Conservation (phyloP, 2,888 invertebrate species). For the Aquatica leii region DNA sequence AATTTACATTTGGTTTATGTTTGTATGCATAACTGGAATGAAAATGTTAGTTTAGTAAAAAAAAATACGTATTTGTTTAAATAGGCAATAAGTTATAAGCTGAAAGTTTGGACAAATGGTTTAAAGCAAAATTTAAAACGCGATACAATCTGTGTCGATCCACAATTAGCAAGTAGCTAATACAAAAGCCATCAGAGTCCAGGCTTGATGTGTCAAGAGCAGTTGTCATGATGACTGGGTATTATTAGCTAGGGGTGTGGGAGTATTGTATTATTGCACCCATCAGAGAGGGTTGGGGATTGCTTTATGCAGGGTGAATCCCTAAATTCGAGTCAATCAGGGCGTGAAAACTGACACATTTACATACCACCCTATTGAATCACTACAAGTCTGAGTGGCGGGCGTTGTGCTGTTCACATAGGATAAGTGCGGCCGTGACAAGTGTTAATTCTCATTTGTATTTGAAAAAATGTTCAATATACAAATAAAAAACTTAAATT, state of each 20-base stretch:
- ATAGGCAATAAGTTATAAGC: not conserved
- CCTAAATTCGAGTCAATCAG: slow-evolving; percentile 56
- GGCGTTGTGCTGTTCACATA: slow-evolving; percentile 40
- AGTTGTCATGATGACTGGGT: slow-evolving; percentile 50
- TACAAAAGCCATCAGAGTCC: slow-evolving; percentile 51
- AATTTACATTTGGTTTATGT: no score
- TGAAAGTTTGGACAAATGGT: not conserved
- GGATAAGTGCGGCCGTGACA: slow-evolving; percentile 36
- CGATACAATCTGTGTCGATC: slow-evolving; percentile 39
- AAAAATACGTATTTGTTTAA: no score
- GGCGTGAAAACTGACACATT: slow-evolving; percentile 62
- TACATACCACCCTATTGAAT: slow-evolving; percentile 59
- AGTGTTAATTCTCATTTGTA: slow-evolving; percentile 42
- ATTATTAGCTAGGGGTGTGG: slow-evolving; percentile 50
- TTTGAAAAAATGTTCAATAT: slow-evolving; percentile 23
- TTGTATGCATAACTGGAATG: no score
- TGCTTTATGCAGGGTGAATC: slow-evolving; percentile 37
- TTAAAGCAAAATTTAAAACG: slow-evolving; percentile 21
- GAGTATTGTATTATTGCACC: slow-evolving; percentile 49
- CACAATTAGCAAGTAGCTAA: slow-evolving; percentile 45
- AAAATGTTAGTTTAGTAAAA: no score
- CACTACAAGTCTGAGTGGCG: slow-evolving; percentile 50
- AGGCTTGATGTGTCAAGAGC: slow-evolving; percentile 52
- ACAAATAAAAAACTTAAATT: slow-evolving; percentile 22
- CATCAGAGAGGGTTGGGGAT: slow-evolving; percentile 47